Evolutionary conservation across 2,797 vertebrate genomes (phyloP), one percentile per base, ranked within the genome.

Genomic region (Gymnocypris eckloni): DNA sequence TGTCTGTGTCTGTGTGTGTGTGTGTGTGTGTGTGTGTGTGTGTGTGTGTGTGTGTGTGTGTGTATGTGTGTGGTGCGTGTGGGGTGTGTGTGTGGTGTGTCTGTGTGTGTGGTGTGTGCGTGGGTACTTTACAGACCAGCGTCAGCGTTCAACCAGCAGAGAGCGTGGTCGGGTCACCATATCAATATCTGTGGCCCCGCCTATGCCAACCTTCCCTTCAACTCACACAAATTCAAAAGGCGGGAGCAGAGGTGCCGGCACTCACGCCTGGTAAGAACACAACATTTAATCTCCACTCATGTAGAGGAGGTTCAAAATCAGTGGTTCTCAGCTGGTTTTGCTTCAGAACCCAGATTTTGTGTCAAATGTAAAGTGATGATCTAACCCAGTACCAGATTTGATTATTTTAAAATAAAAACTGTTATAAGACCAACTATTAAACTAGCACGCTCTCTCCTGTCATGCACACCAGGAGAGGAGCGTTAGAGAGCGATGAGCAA

Each of bases 201-300:
- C 97, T 0, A 96, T 99, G 95, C 98, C 97, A 66, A 94, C 96
- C 85, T 97, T 97, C 90, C 97, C 97, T 43, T 96, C 97, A 70
- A 94, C 96, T 64, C 94, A 96, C 94, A 96, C 92, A 96, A 94
- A 92, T 96, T 97, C 90, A 96, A 96, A 91, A 94, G 93, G 76
- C 95, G 96, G 6, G 95, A 97, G 71, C 95, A 96, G 91, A 97
- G 97, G 91, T 96, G 97, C 90, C 95, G 95, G 22, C 95, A 96
- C 89, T 95, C 96, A 75, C 91, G 96, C 91, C 94, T 96, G 93
- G 98, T 99, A 94, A 96, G 96, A 15, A 11, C 1, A 59, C n/a
- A 4, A 28, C 80, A 69, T 52, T 84, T 82, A 13, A 59, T 48
- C 52, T 4, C 59, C 41, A 48, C 37, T 37, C 25, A 2, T 71